A percentile compares a stretch with the other conserved stretches of the same genome.
Evolutionary conservation across 92 coral and sea anemone species (phyloP).

Genomic region (Chrysogorgia sp.): DNA sequence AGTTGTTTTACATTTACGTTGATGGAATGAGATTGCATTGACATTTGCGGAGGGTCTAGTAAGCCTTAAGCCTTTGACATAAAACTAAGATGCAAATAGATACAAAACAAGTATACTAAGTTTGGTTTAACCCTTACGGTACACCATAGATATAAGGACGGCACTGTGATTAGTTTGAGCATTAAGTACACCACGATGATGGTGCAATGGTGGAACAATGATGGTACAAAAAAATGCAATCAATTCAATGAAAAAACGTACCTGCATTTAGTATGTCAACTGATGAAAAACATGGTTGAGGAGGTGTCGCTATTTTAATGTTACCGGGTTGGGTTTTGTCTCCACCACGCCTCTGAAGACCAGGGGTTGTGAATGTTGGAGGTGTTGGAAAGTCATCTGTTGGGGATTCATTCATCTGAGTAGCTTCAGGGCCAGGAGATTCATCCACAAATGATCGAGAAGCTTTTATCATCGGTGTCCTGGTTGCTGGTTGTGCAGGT

Average conservation of each 20-base stretch:
- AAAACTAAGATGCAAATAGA: no score
- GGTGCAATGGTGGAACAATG: neutral
- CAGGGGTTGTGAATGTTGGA: slow-evolving; percentile 33
- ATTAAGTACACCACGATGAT: neutral
- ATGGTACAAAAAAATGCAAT: neutral
- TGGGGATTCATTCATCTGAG: neutral
- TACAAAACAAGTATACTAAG: no score
- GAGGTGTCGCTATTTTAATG: slow-evolving; percentile 14
- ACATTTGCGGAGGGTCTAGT: no score
- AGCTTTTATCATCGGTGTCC: slow-evolving; percentile 29
- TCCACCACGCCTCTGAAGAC: slow-evolving; percentile 9
- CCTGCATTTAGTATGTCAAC: slow-evolving; percentile 13
- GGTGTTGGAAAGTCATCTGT: neutral
- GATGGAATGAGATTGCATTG: no score
- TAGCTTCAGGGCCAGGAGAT: neutral
- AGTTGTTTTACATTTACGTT: no score
- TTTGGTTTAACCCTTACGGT: no score
- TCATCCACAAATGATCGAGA: no score
- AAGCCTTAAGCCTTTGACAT: no score
- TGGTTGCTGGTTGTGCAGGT: slow-evolving; percentile 2
- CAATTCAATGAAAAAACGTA: neutral
- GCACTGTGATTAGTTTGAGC: neutral
- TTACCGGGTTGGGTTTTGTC: neutral
- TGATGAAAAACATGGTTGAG: slow-evolving; percentile 10
- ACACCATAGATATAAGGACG: neutral